Base-by-base conservation (phyloP, 2,113 vertebrate genomes). In the Lepus americanus region DNA sequence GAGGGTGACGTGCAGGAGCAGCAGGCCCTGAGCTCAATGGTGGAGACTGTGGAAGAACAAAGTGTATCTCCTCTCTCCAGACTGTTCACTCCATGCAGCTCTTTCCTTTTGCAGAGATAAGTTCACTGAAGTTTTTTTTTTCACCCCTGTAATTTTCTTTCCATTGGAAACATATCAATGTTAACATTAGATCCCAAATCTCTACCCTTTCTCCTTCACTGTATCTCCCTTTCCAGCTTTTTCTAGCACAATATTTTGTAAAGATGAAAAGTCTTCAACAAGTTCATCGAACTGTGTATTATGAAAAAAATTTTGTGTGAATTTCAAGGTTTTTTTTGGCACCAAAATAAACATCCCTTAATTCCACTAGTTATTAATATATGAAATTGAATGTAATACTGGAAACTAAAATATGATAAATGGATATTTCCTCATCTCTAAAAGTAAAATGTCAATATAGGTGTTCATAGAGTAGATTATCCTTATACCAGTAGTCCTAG, bases 1-100 rank as follows among this genome's bases (percentile, higher is more conserved):
- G 19, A 19, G 3, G 27, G 19, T 3, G 20, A 9, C 17, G 7
- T 67, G 39, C 0, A 13, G 17, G 39, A 9, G 12, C 14, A 16
- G 14, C 2, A 2, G 2, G 22, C 10, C 22, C 4, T 1, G 3
- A 17, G 80, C 2, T 8, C 19, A 5, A 16, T 0, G 5, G 3
- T 1, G 0, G 3, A 0, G 9, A 7, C 44, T 22, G 70, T 9
- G 14, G 16, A 16, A 20, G 44, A 13, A 9, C 1, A 1, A 5
- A 9, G 1, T 0, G 0, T 5, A 16, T 27, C 25, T 80, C 4
- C 11, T 44, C 59, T 53, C 9, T 0, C 9, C 2, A 29, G 31
- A n/a, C 22, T 31, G 81, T 33, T 6, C 3, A 1, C 5, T 22
- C 61, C 7, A 0, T 0, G 1, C 22, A 19, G 44, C 23, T 88